These are phyloP conservation scores for Harpegnathos saltator DNA, from an alignment of 1,140 invertebrate genomes.

Conservation along the genomic window DNA sequence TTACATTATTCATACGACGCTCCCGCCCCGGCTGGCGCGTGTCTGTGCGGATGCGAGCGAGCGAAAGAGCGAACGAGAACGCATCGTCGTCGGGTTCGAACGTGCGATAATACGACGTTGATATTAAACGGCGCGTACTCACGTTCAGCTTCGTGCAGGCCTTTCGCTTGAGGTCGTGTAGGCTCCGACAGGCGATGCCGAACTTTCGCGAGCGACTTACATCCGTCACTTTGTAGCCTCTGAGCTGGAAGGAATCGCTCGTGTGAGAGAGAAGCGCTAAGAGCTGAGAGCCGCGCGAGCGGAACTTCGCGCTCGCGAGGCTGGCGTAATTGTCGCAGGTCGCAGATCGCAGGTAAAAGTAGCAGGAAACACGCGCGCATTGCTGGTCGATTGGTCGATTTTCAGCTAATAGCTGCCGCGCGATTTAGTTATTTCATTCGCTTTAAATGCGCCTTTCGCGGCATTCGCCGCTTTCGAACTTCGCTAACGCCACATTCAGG, in stretches of 20 bases:
- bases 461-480: no score
- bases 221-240: slow-evolving; percentile 91
- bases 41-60: neutral
- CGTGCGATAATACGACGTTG: neutral
- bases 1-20: slow-evolving; percentile 40
- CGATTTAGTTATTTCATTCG: neutral
- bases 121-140: slow-evolving; percentile 84
- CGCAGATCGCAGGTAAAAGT: no score
- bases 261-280: no score
- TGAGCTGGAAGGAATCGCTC: slow-evolving; percentile 83
- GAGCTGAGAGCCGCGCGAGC: no score
- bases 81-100: neutral
- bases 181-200: slow-evolving; percentile 89
- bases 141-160: slow-evolving; percentile 89
- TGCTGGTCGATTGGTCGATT: no score
- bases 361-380: no score
- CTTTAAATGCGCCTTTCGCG: neutral
- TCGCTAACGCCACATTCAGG: no score
- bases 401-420: no score
- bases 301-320: no score
- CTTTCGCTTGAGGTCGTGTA: slow-evolving; percentile 88
- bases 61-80: neutral
- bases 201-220: slow-evolving; percentile 88
- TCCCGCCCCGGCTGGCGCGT: no score
- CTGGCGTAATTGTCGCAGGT: no score